These are phyloP conservation scores for Psittacula cyanocephala DNA, from an alignment of 2,113 vertebrate species.

Conservation along the genomic window DNA sequence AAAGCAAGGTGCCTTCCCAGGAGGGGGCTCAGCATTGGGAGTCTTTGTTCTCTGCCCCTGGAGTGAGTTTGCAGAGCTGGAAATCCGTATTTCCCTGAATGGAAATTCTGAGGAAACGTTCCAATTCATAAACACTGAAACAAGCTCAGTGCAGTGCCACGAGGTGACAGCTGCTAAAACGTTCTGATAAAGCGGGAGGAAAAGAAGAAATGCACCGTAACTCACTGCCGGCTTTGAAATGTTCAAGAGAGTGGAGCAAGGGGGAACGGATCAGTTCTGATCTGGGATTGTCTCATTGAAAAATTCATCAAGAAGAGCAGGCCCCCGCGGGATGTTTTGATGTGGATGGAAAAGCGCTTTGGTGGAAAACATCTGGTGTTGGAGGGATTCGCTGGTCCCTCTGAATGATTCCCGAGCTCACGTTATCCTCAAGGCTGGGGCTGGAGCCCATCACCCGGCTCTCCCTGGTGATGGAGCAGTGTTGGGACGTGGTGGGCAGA, in stretches of 20 bases:
- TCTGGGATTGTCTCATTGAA: slow-evolving; percentile 13
- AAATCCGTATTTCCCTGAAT: neutral
- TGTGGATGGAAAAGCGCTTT: neutral
- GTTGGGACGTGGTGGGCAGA: rapidly evolving
- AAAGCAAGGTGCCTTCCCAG: neutral
- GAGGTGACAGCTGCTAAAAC: slow-evolving; percentile 21
- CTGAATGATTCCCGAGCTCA: neutral
- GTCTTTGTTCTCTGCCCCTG: neutral
- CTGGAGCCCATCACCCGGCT: rapidly evolving
- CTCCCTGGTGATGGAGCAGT: neutral
- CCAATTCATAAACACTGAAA: slow-evolving; percentile 41
- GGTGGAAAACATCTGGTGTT: neutral
- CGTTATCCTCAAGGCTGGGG: neutral
- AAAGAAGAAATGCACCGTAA: neutral
- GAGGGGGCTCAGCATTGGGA: neutral
- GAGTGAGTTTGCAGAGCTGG: neutral
- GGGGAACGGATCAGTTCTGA: neutral
- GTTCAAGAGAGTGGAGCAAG: neutral
- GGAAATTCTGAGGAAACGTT: slow-evolving; percentile 11
- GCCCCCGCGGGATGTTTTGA: neutral
- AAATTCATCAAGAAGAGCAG: neutral
- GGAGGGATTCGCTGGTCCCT: neutral
- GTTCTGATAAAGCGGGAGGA: neutral
- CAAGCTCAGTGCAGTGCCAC: neutral
- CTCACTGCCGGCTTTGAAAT: slow-evolving; percentile 4